phyloP scores from a whole-genome alignment of 2,797 vertebrate genomes.

The Molossus molossus region DNA sequence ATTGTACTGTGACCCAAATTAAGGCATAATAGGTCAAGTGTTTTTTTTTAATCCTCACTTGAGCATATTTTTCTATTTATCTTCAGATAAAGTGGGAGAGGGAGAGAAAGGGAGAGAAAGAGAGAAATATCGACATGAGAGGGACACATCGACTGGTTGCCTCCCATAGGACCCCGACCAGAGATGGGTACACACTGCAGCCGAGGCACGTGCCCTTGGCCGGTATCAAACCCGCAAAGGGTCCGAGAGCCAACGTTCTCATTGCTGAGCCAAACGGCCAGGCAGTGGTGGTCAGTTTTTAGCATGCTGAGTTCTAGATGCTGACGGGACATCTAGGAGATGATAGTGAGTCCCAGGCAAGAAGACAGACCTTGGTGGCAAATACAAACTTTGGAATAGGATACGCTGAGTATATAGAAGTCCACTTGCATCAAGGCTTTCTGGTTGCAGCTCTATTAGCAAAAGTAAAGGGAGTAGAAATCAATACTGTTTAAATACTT shows the following conservation, averaged over 20 bases:
- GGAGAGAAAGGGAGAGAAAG: too few relatives aligned
- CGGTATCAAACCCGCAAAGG: too few relatives aligned
- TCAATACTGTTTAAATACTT: background rate
- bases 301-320: background rate
- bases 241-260: too few relatives aligned
- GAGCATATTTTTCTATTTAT: too few relatives aligned
- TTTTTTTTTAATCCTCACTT: too few relatives aligned
- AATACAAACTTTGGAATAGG: background rate
- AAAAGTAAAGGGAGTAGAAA: slow-evolving; percentile 43
- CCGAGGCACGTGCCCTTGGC: too few relatives aligned
- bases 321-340: background rate
- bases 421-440: background rate
- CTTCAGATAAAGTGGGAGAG: too few relatives aligned
- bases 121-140: too few relatives aligned
- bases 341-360: background rate
- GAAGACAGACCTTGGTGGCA: background rate
- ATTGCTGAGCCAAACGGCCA: too few relatives aligned
- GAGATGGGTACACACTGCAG: too few relatives aligned
- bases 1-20: background rate
- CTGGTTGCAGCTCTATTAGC: background rate
- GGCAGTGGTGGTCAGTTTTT: background rate
- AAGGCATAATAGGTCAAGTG: background rate
- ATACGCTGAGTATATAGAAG: background rate
- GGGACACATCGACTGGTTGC: too few relatives aligned
- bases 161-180: too few relatives aligned